Percentiles rank a stretch among this genome's conserved stretches.
Evolutionary conservation across 2,888 invertebrate species (phyloP).

Genomic region (Aspidiotus destructor): DNA sequence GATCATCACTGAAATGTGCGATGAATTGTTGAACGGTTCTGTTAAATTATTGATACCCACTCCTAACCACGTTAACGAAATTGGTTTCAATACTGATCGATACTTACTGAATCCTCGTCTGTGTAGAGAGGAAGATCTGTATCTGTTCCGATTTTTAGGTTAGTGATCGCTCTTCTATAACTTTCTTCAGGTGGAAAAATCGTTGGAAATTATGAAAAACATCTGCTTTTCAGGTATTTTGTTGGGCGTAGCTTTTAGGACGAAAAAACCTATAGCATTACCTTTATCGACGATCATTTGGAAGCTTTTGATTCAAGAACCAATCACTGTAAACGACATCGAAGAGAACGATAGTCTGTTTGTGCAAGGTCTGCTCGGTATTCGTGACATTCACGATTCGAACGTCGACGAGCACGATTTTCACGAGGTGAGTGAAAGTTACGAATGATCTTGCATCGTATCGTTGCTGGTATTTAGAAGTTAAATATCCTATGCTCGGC

Average conservation of each 20-base stretch:
- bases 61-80: conserved; percentile 53
- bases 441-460: background rate
- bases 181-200: background rate
- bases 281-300: conserved; percentile 54
- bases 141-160: conserved; percentile 54
- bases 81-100: conserved; percentile 53
- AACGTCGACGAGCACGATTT: conserved; percentile 52
- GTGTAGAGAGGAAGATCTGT: conserved; percentile 47
- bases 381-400: conserved; percentile 51
- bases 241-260: conserved; percentile 55
- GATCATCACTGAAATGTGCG: conserved; percentile 58
- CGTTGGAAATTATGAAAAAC: background rate
- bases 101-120: conserved; percentile 53
- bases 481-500: conserved; percentile 13
- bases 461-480: conserved; percentile 7
- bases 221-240: conserved; percentile 45
- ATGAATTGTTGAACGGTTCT: conserved; percentile 50
- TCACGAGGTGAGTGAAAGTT: conserved; percentile 44
- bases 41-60: conserved; percentile 53
- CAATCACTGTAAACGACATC: conserved; percentile 51
- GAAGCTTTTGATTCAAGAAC: conserved; percentile 53
- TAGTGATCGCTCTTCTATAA: conserved; percentile 31
- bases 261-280: conserved; percentile 56
- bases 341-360: conserved; percentile 53
- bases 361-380: conserved; percentile 51